A percentile compares a stretch with the other conserved stretches of the same genome.
phyloP scores from a whole-genome alignment of 2,888 invertebrate species.

The Crepidodera aurea region DNA sequence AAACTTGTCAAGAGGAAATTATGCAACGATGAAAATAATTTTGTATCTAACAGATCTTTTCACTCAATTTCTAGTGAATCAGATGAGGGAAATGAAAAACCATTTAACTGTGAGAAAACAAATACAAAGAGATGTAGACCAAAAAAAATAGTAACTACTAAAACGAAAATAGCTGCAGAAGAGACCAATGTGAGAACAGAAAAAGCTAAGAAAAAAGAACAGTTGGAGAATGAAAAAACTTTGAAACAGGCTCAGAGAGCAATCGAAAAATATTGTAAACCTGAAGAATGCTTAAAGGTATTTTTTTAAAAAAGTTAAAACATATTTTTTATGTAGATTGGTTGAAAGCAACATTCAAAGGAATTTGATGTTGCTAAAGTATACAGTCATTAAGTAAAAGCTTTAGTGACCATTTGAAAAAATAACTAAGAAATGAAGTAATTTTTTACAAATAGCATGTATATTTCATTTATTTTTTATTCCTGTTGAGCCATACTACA shows the following conservation, averaged over 20 bases:
- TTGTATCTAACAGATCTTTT: background rate
- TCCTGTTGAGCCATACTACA: too few relatives aligned
- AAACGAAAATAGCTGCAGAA: slow-evolving; percentile 15
- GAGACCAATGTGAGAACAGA: slow-evolving; percentile 28
- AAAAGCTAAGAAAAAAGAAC: slow-evolving; percentile 21
- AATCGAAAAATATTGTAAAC: slow-evolving; percentile 28
- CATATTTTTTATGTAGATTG: slow-evolving; percentile 24
- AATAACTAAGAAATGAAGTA: too few relatives aligned
- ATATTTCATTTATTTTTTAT: too few relatives aligned
- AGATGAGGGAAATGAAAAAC: background rate
- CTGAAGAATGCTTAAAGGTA: slow-evolving; percentile 54
- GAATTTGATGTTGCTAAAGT: too few relatives aligned
- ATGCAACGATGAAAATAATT: background rate
- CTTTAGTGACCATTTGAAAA: too few relatives aligned
- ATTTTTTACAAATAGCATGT: too few relatives aligned
- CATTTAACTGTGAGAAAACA: background rate
- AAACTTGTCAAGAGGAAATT: too few relatives aligned
- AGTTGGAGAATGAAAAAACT: slow-evolving; percentile 34
- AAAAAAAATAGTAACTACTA: background rate
- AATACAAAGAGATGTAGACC: background rate
- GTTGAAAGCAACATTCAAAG: too few relatives aligned
- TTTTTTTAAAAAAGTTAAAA: too few relatives aligned
- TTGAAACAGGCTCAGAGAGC: slow-evolving; percentile 4
- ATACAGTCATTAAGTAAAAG: too few relatives aligned
- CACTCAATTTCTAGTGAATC: background rate